phyloP scores from a whole-genome alignment of 2,113 vertebrate genomes.

The Eolophus roseicapilla region DNA sequence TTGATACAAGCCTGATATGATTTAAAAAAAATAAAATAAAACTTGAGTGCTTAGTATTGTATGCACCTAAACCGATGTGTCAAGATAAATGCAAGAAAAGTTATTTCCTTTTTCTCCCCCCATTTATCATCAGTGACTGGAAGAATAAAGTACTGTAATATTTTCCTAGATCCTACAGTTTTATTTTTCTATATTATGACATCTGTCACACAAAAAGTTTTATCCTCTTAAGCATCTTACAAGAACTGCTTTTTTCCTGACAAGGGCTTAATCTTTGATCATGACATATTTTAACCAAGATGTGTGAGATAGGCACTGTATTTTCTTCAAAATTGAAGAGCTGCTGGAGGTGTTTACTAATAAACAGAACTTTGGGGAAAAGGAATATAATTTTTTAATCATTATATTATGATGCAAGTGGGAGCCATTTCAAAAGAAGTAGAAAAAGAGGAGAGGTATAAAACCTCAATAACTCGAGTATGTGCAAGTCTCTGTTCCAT shows the following conservation, averaged over 20 bases:
- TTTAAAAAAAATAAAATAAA: background rate
- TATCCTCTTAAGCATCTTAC: constrained; percentile 38
- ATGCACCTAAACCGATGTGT: constrained; percentile 11
- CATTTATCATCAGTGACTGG: background rate
- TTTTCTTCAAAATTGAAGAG: background rate
- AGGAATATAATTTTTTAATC: background rate
- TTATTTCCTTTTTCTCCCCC: constrained; percentile 31
- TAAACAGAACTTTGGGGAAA: background rate
- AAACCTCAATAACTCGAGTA: background rate
- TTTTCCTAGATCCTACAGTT: constrained; percentile 10
- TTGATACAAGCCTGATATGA: constrained; percentile 22
- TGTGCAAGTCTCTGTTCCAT: background rate
- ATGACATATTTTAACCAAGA: constrained; percentile 13
- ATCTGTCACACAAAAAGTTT: constrained; percentile 44
- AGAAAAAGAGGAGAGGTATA: background rate
- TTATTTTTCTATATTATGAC: constrained; percentile 53
- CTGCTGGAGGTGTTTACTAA: constrained; percentile 20
- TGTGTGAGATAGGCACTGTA: background rate
- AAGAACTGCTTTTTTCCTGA: constrained; percentile 9
- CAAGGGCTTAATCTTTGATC: constrained; percentile 42
- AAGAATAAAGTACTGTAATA: background rate
- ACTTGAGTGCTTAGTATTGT: background rate
- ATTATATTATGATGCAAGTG: background rate
- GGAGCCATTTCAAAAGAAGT: constrained; percentile 13
- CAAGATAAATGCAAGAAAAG: constrained; percentile 14